A percentile compares a stretch with the other conserved stretches of the same genome.
These are phyloP conservation scores for Siderastrea siderea DNA, from an alignment of 92 coral and sea anemone genomes.

Conservation along the genomic window DNA sequence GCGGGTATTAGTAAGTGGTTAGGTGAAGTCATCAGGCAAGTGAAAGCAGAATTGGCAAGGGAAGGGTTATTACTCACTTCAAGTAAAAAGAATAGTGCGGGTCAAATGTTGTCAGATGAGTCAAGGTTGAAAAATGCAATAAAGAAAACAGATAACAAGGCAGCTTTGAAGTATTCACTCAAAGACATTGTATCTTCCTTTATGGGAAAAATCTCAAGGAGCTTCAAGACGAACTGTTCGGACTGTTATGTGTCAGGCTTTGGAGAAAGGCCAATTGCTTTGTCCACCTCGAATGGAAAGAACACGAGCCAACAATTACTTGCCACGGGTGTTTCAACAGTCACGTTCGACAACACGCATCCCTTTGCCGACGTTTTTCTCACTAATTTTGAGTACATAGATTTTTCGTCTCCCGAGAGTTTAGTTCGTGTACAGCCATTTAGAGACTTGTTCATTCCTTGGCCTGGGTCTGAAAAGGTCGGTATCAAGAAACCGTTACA, in stretches of 20 bases:
- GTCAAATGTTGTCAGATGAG: background rate
- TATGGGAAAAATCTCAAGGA: background rate
- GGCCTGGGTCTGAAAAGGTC: background rate
- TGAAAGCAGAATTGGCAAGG: constrained; percentile 8
- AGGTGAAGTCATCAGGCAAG: background rate
- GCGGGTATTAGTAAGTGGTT: constrained; percentile 2
- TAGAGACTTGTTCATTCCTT: constrained; percentile 11
- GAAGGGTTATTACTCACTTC: background rate
- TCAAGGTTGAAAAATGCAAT: background rate
- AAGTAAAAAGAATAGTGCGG: background rate
- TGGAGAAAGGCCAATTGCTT: background rate
- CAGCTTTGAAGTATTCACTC: background rate
- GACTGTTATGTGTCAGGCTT: background rate
- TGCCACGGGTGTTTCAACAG: background rate
- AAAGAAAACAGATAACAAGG: background rate
- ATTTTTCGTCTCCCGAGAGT: background rate
- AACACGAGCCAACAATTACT: background rate
- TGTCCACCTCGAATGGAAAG: background rate
- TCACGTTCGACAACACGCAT: background rate
- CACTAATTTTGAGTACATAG: background rate
- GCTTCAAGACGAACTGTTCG: background rate
- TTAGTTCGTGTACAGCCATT: constrained; percentile 12
- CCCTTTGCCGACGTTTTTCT: constrained; percentile 13
- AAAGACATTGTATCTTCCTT: background rate
- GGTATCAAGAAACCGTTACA: background rate